Conservation (phyloP, 1,140 invertebrate species). For the Bicyclus anynana region DNA sequence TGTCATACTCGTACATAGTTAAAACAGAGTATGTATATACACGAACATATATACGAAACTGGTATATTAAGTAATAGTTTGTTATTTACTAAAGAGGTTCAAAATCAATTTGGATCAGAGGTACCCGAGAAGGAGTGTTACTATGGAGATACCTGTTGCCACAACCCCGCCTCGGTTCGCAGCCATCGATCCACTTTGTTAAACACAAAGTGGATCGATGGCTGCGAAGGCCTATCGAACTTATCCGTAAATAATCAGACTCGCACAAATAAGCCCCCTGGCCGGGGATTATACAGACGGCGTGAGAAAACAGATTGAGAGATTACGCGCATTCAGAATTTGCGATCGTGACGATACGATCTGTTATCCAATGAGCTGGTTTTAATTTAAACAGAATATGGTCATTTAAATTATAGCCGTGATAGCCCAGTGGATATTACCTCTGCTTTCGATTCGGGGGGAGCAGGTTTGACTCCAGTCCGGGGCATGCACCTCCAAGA, state of each 20-base stretch:
- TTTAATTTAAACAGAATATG: neutral
- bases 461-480: too few species aligned
- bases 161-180: neutral
- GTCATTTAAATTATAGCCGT: too few species aligned
- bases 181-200: slow-evolving; percentile 24
- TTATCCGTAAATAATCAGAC: slow-evolving; percentile 24
- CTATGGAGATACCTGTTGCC: neutral
- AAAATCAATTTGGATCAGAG: neutral
- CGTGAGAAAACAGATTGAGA: slow-evolving; percentile 13
- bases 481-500: too few species aligned
- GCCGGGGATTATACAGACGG: slow-evolving; percentile 10
- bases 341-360: neutral
- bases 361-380: neutral
- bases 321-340: neutral
- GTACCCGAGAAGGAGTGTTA: too few species aligned
- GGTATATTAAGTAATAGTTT: too few species aligned
- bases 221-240: slow-evolving; percentile 22
- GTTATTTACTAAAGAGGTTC: neutral
- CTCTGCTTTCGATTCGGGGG: too few species aligned
- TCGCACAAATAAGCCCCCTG: slow-evolving; percentile 11
- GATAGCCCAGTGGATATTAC: too few species aligned
- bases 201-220: neutral
- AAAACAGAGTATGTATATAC: too few species aligned
- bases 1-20: too few species aligned
- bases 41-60: too few species aligned